Percentiles rank a stretch among this genome's conserved stretches.
phyloP scores from a whole-genome alignment of 2,113 vertebrate genomes.

The Oxyura jamaicensis region DNA sequence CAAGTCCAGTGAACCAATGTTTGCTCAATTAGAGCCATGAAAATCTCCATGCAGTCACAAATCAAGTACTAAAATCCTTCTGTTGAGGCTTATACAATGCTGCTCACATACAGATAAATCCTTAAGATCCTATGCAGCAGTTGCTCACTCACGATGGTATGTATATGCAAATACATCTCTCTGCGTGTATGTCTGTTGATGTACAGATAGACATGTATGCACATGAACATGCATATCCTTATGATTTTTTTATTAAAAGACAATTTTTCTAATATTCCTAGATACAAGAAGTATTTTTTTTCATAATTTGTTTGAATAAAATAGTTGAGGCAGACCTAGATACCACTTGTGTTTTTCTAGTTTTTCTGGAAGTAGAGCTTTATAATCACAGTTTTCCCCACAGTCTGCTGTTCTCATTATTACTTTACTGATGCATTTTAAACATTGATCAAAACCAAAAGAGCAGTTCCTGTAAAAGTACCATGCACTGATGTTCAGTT shows the following conservation, averaged over 20 bases:
- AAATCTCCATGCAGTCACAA: slow-evolving; percentile 3
- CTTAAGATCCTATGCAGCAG: background rate
- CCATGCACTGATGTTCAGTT: background rate
- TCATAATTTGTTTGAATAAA: background rate
- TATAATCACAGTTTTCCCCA: background rate
- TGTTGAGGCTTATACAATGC: slow-evolving; percentile 4
- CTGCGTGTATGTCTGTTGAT: background rate
- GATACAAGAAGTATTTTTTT: background rate
- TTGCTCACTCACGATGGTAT: background rate
- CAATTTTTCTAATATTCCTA: background rate
- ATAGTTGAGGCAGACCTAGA: background rate
- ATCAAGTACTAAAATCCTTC: slow-evolving; percentile 31
- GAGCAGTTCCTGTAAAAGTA: background rate
- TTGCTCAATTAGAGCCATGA: slow-evolving; percentile 41
- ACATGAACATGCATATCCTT: background rate
- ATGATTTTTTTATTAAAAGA: background rate
- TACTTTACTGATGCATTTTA: background rate
- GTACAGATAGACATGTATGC: background rate
- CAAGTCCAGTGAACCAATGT: slow-evolving; percentile 41
- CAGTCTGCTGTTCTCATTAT: background rate
- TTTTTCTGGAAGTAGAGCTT: background rate
- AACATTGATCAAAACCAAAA: background rate
- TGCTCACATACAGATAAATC: slow-evolving; percentile 2
- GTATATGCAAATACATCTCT: background rate
- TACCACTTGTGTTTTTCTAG: background rate